Percentiles rank a stretch among this genome's conserved stretches.
These are phyloP conservation scores for Acanthurus lineatus DNA, from an alignment of 2,797 vertebrate species.

Conservation along the genomic window DNA sequence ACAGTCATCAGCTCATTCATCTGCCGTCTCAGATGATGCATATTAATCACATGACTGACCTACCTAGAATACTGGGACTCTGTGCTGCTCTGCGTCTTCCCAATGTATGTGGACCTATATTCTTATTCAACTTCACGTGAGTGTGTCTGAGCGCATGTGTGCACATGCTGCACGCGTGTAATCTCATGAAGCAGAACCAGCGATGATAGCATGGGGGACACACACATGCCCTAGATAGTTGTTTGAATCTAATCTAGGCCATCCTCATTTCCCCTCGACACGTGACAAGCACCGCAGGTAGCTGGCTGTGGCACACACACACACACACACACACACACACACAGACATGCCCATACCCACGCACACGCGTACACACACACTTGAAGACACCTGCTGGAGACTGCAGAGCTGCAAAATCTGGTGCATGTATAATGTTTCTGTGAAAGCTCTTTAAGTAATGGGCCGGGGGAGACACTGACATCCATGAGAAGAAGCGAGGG, in stretches of 20 bases:
- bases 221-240: slow-evolving; percentile 82
- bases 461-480: slow-evolving; percentile 65
- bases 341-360: too few species aligned
- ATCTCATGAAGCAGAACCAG: slow-evolving; percentile 71
- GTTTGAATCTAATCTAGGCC: slow-evolving; percentile 83
- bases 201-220: slow-evolving; percentile 72
- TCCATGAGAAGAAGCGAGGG: slow-evolving; percentile 36
- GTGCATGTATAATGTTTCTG: slow-evolving; percentile 52
- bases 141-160: slow-evolving; percentile 2
- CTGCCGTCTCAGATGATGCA: slow-evolving; percentile 57
- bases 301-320: slow-evolving; percentile 52
- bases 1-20: slow-evolving; percentile 47
- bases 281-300: slow-evolving; percentile 79
- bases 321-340: too few species aligned
- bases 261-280: slow-evolving; percentile 76
- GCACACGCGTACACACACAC: slow-evolving; percentile 36
- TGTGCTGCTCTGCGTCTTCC: slow-evolving; percentile 25
- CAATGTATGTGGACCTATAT: slow-evolving; percentile 27
- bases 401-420: slow-evolving; percentile 52
- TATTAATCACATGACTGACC: slow-evolving; percentile 69
- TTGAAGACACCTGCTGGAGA: slow-evolving; percentile 26
- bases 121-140: slow-evolving; percentile 32
- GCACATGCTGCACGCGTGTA: slow-evolving; percentile 49
- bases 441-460: slow-evolving; percentile 63
- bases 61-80: slow-evolving; percentile 35